phyloP scores from a whole-genome alignment of 2,797 vertebrate genomes.

The Carapus acus region DNA sequence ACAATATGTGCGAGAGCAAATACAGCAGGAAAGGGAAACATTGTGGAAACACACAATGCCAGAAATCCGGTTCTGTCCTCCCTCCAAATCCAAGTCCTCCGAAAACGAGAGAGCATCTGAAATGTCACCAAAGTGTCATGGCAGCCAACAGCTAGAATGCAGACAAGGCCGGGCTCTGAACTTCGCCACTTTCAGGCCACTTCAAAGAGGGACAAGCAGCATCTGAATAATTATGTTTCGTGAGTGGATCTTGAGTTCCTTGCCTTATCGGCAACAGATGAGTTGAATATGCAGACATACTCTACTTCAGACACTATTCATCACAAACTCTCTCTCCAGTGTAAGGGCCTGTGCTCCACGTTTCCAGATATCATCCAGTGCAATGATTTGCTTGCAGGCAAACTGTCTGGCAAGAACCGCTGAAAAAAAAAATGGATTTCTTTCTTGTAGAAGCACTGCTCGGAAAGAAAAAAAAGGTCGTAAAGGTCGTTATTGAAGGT shows the following conservation, averaged over 20 bases:
- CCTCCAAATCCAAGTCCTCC: slow-evolving; percentile 9
- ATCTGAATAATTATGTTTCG: slow-evolving; percentile 13
- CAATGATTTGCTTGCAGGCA: slow-evolving; percentile 4
- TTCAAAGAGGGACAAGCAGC: slow-evolving; percentile 23
- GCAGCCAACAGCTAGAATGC: slow-evolving; percentile 28
- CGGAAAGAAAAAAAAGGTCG: too few relatives aligned
- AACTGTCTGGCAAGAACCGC: slow-evolving; percentile 4
- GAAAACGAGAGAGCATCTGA: slow-evolving; percentile 1
- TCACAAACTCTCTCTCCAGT: not conserved
- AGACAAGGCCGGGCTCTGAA: slow-evolving; percentile 9
- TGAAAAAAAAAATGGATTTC: not conserved
- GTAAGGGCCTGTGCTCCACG: slow-evolving; percentile 16
- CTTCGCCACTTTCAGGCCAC: slow-evolving; percentile 12
- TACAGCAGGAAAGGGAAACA: too few relatives aligned
- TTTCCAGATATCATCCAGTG: slow-evolving; percentile 9
- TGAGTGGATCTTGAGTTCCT: not conserved
- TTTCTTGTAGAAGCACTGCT: too few relatives aligned
- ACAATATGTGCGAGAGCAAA: too few relatives aligned
- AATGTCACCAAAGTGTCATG: slow-evolving; percentile 24
- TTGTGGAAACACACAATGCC: too few relatives aligned
- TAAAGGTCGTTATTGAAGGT: too few relatives aligned
- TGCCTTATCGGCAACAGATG: slow-evolving; percentile 19
- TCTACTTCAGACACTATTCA: slow-evolving; percentile 8
- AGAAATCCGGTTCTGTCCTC: not conserved
- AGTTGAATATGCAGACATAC: slow-evolving; percentile 4